Percentiles rank a stretch among this genome's conserved stretches.
phyloP scores from a whole-genome alignment of 2,888 invertebrate species.

The Hartigia nigra region DNA sequence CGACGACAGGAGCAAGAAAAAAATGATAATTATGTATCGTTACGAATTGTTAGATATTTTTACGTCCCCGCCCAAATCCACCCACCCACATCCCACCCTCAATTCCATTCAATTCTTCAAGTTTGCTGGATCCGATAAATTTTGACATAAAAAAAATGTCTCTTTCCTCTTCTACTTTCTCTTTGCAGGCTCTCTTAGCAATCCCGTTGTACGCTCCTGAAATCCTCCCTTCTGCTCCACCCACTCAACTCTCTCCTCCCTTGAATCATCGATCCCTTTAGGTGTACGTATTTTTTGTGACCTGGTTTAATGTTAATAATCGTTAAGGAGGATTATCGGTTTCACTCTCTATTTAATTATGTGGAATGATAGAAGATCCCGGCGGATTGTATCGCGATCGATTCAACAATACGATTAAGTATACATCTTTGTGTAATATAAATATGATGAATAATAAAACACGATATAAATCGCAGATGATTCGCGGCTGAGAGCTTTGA shows the following conservation, averaged over 20 bases:
- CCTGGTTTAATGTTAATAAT: slow-evolving; percentile 54
- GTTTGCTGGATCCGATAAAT: slow-evolving; percentile 10
- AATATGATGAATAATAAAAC: slow-evolving; percentile 57
- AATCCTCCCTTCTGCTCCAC: background rate
- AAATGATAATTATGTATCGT: slow-evolving; percentile 19
- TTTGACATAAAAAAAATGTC: background rate
- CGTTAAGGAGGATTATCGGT: slow-evolving; percentile 39
- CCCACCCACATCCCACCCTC: slow-evolving; percentile 4
- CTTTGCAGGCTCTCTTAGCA: background rate
- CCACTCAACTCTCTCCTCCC: background rate
- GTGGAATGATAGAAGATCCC: slow-evolving; percentile 45
- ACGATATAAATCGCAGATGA: slow-evolving; percentile 44
- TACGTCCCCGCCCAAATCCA: slow-evolving; percentile 22
- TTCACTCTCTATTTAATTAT: slow-evolving; percentile 52
- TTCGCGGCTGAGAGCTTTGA: background rate
- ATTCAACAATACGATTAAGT: slow-evolving; percentile 58
- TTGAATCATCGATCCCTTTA: slow-evolving; percentile 26
- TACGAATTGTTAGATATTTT: slow-evolving; percentile 32
- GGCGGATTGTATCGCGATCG: slow-evolving; percentile 53
- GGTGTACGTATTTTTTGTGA: slow-evolving; percentile 53
- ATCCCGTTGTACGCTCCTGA: background rate
- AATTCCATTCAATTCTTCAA: background rate
- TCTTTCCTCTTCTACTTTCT: background rate
- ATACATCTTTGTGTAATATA: slow-evolving; percentile 62
- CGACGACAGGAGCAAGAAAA: slow-evolving; percentile 14